These are phyloP conservation scores for Sebastiscus albofasciatus DNA, from an alignment of 2,797 vertebrate genomes.

Conservation along the genomic window DNA sequence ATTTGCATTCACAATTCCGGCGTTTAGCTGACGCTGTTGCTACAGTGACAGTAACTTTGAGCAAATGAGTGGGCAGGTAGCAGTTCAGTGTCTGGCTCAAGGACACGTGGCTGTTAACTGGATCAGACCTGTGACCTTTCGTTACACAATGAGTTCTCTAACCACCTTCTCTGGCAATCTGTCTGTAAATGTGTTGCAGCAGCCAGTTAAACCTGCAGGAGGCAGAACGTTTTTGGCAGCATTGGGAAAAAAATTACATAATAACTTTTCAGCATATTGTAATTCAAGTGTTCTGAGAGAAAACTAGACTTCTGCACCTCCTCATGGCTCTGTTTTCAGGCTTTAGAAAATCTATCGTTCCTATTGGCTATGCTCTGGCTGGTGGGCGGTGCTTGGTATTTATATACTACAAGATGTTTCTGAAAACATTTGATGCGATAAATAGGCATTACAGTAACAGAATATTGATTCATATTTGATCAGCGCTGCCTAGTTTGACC, in stretches of 20 bases:
- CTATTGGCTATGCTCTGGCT: not conserved
- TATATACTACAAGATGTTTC: not conserved
- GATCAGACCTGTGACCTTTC: slow-evolving; percentile 42
- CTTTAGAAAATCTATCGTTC: not conserved
- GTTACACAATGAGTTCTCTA: not conserved
- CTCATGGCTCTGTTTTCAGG: not conserved
- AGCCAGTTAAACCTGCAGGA: not conserved
- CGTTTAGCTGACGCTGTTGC: slow-evolving; percentile 9
- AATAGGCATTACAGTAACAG: not conserved
- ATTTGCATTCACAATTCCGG: slow-evolving; percentile 35
- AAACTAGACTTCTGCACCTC: no score
- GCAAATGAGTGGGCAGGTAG: slow-evolving; percentile 19
- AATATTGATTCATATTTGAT: not conserved
- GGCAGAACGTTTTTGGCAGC: not conserved
- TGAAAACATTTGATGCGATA: not conserved
- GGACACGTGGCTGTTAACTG: slow-evolving; percentile 25
- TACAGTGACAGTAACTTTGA: slow-evolving; percentile 20
- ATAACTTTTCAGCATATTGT: not conserved
- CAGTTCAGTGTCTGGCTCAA: slow-evolving; percentile 36
- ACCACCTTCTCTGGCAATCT: not conserved
- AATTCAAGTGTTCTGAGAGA: not conserved
- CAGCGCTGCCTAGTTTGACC: not conserved
- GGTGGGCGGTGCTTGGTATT: not conserved
- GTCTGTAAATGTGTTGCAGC: not conserved
- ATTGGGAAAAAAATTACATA: not conserved